These are phyloP conservation scores for Chascanopsetta lugubris DNA, from an alignment of 2,113 vertebrate species.

Conservation along the genomic window DNA sequence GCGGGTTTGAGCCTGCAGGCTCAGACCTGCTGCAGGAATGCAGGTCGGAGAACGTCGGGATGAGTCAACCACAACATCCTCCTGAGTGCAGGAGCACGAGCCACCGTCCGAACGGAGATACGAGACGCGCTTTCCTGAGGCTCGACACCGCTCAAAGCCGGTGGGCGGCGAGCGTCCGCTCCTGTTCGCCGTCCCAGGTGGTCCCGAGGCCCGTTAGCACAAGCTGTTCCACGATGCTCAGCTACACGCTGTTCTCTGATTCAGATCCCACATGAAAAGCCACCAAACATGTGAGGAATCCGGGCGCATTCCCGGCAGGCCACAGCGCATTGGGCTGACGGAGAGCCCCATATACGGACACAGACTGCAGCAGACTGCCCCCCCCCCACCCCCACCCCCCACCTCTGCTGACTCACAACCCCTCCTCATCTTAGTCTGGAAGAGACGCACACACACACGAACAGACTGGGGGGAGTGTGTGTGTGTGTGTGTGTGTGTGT, in stretches of 20 bases:
- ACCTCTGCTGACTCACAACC: slow-evolving; percentile 62
- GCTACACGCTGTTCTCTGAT: slow-evolving; percentile 29
- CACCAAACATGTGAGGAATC: slow-evolving; percentile 79
- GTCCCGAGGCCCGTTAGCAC: not conserved
- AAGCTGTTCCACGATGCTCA: not conserved
- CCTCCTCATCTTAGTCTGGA: slow-evolving; percentile 3
- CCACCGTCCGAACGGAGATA: too few species aligned
- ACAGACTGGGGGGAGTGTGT: slow-evolving; percentile 5
- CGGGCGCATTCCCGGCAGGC: slow-evolving; percentile 70
- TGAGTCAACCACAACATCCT: too few species aligned
- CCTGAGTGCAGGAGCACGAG: too few species aligned
- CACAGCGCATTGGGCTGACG: slow-evolving; percentile 44
- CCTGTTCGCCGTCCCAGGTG: not conserved
- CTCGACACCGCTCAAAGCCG: too few species aligned
- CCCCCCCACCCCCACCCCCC: not conserved
- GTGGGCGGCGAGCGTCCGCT: too few species aligned
- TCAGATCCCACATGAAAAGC: slow-evolving; percentile 48
- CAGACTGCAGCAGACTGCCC: slow-evolving; percentile 45
- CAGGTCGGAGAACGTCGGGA: too few species aligned
- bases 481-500: slow-evolving; percentile 4
- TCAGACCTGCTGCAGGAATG: too few species aligned
- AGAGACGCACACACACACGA: not conserved
- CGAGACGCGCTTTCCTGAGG: too few species aligned
- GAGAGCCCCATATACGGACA: slow-evolving; percentile 75
- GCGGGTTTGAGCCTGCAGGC: too few species aligned